These are phyloP conservation scores for Ictidomys tridecemlineatus DNA, from an alignment of 2,113 vertebrate genomes.

Conservation along the genomic window DNA sequence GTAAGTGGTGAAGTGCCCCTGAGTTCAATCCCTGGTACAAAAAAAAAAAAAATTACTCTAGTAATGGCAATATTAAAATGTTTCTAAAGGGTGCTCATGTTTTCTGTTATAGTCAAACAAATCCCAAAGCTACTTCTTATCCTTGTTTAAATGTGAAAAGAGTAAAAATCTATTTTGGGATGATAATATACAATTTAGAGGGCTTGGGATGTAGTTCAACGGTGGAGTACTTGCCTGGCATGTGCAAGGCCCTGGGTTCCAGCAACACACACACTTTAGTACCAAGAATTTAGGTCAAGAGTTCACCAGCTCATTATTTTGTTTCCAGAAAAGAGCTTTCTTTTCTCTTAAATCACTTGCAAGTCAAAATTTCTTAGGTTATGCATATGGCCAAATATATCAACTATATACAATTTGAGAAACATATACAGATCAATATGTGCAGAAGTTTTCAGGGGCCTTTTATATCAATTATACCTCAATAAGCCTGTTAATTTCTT, in stretches of 20 bases:
- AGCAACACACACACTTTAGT: neutral
- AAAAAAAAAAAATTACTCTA: neutral
- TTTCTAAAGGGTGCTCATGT: neutral
- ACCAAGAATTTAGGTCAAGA: neutral
- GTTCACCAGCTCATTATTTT: neutral
- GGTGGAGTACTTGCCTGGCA: neutral
- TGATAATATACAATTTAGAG: neutral
- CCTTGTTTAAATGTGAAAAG: neutral
- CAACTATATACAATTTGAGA: neutral
- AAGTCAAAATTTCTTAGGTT: neutral
- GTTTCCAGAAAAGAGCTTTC: neutral
- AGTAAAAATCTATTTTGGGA: neutral
- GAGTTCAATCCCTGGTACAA: no score
- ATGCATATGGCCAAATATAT: neutral
- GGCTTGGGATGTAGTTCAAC: neutral
- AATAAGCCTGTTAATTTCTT: no score
- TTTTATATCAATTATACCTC: no score
- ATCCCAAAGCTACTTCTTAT: neutral
- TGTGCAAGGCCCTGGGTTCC: neutral
- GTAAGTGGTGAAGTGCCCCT: no score
- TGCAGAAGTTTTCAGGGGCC: no score
- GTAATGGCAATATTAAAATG: neutral
- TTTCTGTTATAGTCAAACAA: neutral
- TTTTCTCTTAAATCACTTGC: neutral
- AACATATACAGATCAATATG: no score